These are phyloP conservation scores for Drosophila quinaria DNA, from an alignment of 2,888 invertebrate species.

Conservation along the genomic window DNA sequence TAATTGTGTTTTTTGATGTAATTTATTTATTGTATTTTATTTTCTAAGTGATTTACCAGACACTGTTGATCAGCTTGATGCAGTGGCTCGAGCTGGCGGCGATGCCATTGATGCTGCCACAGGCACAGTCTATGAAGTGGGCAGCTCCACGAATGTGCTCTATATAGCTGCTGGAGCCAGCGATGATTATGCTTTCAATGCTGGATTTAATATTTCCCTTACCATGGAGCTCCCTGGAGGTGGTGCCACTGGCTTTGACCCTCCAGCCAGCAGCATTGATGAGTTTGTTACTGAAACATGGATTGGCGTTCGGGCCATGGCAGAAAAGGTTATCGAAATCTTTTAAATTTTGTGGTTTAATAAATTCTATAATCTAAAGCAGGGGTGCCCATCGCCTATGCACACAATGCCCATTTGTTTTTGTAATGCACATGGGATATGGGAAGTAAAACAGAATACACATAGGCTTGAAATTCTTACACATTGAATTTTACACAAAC, in stretches of 20 bases:
- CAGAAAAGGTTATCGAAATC: slow-evolving; percentile 61
- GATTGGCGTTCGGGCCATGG: slow-evolving; percentile 85
- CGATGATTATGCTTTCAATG: slow-evolving; percentile 88
- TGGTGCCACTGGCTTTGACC: slow-evolving; percentile 87
- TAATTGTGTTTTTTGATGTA: neutral
- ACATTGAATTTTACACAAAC: too few species aligned
- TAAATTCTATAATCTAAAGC: slow-evolving; percentile 10
- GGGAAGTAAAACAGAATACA: too few species aligned
- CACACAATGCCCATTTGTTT: too few species aligned
- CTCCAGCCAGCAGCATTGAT: slow-evolving; percentile 87
- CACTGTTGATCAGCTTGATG: slow-evolving; percentile 85
- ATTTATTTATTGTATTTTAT: neutral
- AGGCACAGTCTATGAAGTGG: slow-evolving; percentile 84
- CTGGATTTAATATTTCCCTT: slow-evolving; percentile 87
- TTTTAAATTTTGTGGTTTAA: slow-evolving; percentile 6
- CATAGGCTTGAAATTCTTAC: too few species aligned
- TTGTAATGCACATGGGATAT: too few species aligned
- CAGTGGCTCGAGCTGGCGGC: slow-evolving; percentile 83
- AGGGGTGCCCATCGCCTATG: too few species aligned
- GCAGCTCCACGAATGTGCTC: slow-evolving; percentile 86
- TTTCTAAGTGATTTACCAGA: slow-evolving; percentile 84
- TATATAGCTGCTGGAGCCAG: slow-evolving; percentile 88
- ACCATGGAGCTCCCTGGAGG: slow-evolving; percentile 89
- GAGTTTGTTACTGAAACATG: slow-evolving; percentile 88
- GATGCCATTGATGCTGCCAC: slow-evolving; percentile 83